Evolutionary conservation across 2,888 invertebrate genomes (phyloP), one percentile per base, ranked within the genome.

Genomic region (Watsonalla binaria): DNA sequence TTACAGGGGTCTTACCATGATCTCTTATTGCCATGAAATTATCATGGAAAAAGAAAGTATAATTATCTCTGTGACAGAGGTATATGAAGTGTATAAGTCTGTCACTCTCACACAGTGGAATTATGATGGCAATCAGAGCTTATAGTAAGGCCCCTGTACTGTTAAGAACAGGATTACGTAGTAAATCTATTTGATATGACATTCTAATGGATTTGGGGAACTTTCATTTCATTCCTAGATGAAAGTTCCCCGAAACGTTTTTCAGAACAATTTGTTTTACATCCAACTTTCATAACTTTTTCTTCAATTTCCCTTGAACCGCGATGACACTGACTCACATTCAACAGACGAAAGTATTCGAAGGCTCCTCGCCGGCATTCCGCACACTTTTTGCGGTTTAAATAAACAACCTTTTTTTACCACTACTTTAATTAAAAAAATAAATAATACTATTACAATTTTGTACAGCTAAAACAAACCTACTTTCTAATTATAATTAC

Each of bases 391-490:
- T 56, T 46, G 45, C 9, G 11, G 42, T 52, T 53, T 54, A 51
- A 57, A 54, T 34, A 47, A 54, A 58, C 53, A 59, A 57, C 54
- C 48, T 52, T 49, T 59, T 62, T 68, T 66, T 61, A 57, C 68
- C 63, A 63, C 65, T 46, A 52, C 33, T 69, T 72, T 76, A 69
- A 73, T 72, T 65, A 65, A 46, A 57, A 70, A 66, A 74, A 82
- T 82, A 82, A 82, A 80, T 82, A 72, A 76, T 66, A 73, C 65
- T 65, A 74, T 66, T 67, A 71, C 61, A 51, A 59, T 61, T 55
- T 62, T 57, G 42, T 62, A 64, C 59, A 56, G 64, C 39, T 55
- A 59, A 52, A 62, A 63, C 60, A 60, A 58, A 59, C 61, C 65
- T 66, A 54, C 64, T 55, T 53, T 53, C 24, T 56, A 54, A 49